These are phyloP conservation scores for Macrotrachela quadricornifera DNA, from an alignment of 1,140 invertebrate species.

Conservation along the genomic window DNA sequence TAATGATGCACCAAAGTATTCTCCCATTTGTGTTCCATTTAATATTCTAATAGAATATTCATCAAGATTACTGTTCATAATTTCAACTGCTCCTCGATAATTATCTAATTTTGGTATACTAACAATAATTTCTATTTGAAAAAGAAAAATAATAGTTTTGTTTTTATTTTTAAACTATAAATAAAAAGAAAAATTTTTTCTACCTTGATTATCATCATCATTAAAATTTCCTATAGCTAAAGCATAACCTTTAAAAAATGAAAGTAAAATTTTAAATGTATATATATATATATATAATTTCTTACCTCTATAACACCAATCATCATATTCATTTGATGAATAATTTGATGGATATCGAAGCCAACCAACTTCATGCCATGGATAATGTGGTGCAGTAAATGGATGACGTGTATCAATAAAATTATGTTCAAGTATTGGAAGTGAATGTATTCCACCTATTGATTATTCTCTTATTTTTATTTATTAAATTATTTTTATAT, in stretches of 20 bases:
- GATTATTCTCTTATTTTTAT: no score
- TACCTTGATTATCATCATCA: constrained; percentile 45
- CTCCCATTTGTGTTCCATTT: constrained; percentile 36
- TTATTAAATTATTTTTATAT: no score
- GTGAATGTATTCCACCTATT: no score
- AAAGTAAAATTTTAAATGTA: not conserved
- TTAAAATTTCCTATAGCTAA: constrained; percentile 67
- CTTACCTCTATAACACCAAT: constrained; percentile 2
- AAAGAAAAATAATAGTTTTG: not conserved
- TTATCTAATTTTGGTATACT: constrained; percentile 75
- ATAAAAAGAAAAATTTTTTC: not conserved
- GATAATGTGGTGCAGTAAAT: not conserved
- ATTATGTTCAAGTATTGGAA: no score
- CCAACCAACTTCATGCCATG: constrained; percentile 75
- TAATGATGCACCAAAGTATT: constrained; percentile 52
- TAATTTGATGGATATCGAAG: not conserved
- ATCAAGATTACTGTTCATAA: constrained; percentile 38
- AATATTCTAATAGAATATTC: not conserved
- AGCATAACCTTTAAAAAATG: constrained; percentile 54
- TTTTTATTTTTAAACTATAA: not conserved
- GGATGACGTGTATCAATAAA: no score
- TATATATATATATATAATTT: constrained; percentile 13
- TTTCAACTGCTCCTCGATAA: constrained; percentile 66
- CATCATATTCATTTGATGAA: not conserved
- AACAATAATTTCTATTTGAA: constrained; percentile 61